Evolutionary conservation across 2,797 vertebrate species (phyloP).

Genomic region (Sitta carolinensis): DNA sequence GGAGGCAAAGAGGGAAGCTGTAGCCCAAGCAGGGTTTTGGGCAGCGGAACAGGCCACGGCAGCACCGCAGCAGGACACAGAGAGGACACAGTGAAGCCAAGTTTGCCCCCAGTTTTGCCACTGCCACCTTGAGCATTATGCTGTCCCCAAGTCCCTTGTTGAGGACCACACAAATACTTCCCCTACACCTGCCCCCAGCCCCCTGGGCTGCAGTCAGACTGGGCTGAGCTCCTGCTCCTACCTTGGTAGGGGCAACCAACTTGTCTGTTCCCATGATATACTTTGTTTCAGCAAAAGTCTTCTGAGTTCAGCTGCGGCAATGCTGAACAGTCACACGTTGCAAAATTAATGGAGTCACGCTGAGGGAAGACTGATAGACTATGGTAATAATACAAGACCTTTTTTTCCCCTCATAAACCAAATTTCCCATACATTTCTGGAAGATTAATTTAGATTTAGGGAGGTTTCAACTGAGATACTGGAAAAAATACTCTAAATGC

Average conservation of each 20-base stretch:
- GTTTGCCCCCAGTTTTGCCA: neutral
- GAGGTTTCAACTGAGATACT: slow-evolving; percentile 4
- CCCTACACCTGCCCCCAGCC: neutral
- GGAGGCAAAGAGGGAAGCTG: neutral
- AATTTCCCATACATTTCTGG: slow-evolving; percentile 48
- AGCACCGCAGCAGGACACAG: neutral
- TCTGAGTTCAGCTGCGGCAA: neutral
- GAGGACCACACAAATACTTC: neutral
- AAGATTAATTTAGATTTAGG: slow-evolving; percentile 60
- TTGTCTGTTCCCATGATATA: neutral
- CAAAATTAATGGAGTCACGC: neutral
- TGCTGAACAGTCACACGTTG: neutral
- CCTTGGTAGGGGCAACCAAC: neutral
- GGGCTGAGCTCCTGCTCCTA: neutral
- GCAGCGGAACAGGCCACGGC: neutral
- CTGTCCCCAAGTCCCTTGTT: neutral
- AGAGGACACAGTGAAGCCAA: neutral
- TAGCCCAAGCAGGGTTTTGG: neutral
- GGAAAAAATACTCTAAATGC: slow-evolving; percentile 41
- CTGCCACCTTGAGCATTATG: neutral
- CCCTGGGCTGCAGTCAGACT: neutral
- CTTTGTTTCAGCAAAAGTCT: neutral
- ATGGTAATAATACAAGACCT: slow-evolving; percentile 20
- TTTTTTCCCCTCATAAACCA: slow-evolving; percentile 55
- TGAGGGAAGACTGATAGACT: slow-evolving; percentile 22